These are phyloP conservation scores for Mactromeris polynyma DNA, from an alignment of 2,888 invertebrate species.

Conservation along the genomic window DNA sequence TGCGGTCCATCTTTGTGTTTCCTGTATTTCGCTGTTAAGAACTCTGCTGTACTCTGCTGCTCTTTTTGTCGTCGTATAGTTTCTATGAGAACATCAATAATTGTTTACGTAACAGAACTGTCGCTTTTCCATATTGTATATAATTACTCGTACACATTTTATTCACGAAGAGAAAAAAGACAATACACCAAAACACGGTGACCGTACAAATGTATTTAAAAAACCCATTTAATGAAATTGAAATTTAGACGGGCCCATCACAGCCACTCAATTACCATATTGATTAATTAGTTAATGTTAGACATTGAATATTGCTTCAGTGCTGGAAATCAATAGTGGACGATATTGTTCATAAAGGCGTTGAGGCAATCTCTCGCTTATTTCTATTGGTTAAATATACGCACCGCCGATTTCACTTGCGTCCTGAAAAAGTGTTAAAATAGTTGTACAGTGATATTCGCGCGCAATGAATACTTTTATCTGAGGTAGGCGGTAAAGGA, in stretches of 20 bases:
- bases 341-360: neutral
- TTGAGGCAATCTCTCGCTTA: neutral
- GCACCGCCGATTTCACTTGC: neutral
- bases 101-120: no score
- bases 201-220: neutral
- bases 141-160: no score
- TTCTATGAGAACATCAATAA: no score
- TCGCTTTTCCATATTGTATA: no score
- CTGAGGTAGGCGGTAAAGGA: neutral
- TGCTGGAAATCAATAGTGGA: neutral
- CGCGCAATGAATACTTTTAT: neutral
- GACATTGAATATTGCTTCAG: slow-evolving; percentile 2
- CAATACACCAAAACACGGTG: neutral
- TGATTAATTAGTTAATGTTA: neutral
- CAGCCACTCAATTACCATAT: neutral
- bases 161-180: no score
- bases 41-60: no score
- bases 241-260: neutral
- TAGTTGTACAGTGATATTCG: neutral
- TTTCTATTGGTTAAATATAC: neutral
- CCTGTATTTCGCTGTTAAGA: no score
- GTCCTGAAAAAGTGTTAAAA: neutral
- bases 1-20: no score
- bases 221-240: neutral
- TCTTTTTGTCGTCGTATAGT: no score